Evolutionary conservation across 37 sponge, comb jelly and placozoan species (phyloP).

Genomic region (Trichoplax adhaerens): DNA sequence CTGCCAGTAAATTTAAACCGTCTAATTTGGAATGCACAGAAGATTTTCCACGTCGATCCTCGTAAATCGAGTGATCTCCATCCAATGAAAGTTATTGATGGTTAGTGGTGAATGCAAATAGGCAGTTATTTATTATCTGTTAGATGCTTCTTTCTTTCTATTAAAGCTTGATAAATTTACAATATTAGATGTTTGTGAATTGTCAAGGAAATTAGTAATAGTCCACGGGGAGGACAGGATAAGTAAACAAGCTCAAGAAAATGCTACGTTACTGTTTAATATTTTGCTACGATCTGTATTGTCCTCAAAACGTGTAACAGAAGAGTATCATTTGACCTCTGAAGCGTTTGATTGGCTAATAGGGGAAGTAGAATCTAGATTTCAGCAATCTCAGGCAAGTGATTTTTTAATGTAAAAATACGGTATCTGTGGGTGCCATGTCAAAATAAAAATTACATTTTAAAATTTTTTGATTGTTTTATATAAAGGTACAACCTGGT

Average conservation of each 20-base stretch:
- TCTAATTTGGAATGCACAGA: slow-evolving; percentile 96
- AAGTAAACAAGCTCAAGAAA: slow-evolving; percentile 74
- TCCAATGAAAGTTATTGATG: slow-evolving; percentile 71
- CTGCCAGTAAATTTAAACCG: slow-evolving; percentile 81
- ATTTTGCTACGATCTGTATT: slow-evolving; percentile 72
- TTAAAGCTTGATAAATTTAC: neutral
- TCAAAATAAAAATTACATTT: neutral
- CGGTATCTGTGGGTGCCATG: neutral
- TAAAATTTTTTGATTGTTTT: neutral
- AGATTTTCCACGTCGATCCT: slow-evolving; percentile 76
- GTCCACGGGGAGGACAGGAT: slow-evolving; percentile 81
- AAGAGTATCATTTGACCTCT: slow-evolving; percentile 67
- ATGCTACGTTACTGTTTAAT: slow-evolving; percentile 88
- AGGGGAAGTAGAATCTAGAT: slow-evolving; percentile 86
- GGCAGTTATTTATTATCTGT: neutral
- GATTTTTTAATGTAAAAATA: neutral
- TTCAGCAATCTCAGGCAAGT: slow-evolving; percentile 80
- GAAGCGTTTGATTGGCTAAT: slow-evolving; percentile 98
- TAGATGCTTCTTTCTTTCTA: neutral
- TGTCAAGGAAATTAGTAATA: slow-evolving; percentile 65
- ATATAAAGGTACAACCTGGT: slow-evolving; percentile 67
- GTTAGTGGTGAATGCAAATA: slow-evolving; percentile 13
- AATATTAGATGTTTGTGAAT: slow-evolving; percentile 50
- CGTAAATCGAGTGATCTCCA: slow-evolving; percentile 62
- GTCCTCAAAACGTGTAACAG: slow-evolving; percentile 52